Conservation (phyloP, 2,888 invertebrate species). For the Drosophila mayaguana region DNA sequence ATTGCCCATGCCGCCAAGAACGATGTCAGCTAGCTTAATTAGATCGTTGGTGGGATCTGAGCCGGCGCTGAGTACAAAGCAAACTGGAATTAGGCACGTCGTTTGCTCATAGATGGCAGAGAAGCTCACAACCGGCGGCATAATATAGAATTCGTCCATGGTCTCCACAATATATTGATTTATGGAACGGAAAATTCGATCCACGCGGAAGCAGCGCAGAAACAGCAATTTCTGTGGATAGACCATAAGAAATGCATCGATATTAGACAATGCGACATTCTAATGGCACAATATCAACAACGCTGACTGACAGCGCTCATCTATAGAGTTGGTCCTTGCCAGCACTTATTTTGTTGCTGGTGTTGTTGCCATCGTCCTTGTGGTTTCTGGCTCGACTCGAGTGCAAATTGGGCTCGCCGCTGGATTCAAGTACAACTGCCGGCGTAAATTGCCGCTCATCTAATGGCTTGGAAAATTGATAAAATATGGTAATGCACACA, state of each 20-base stretch:
- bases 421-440: conserved; percentile 78
- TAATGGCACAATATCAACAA: conserved; percentile 49
- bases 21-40: conserved; percentile 91
- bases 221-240: conserved; percentile 89
- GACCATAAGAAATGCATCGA: conserved; percentile 41
- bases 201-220: conserved; percentile 94
- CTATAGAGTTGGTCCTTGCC: conserved; percentile 50
- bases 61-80: conserved; percentile 97
- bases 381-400: conserved; percentile 62
- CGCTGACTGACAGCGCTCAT: conserved; percentile 55
- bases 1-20: conserved; percentile 90
- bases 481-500: conserved; percentile 82
- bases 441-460: conserved; percentile 79
- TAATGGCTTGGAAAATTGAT: conserved; percentile 83
- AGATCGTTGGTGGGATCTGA: conserved; percentile 96
- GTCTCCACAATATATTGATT: conserved; percentile 92
- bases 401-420: conserved; percentile 80
- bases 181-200: conserved; percentile 94
- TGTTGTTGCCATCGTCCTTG: conserved; percentile 47
- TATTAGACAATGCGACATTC: conserved; percentile 45
- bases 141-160: conserved; percentile 95
- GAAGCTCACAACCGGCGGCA: conserved; percentile 93
- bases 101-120: conserved; percentile 94
- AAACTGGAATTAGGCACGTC: conserved; percentile 92
- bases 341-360: conserved; percentile 45